Evolutionary conservation across 2,888 invertebrate genomes (phyloP).

Genomic region (Orgyia antiqua): DNA sequence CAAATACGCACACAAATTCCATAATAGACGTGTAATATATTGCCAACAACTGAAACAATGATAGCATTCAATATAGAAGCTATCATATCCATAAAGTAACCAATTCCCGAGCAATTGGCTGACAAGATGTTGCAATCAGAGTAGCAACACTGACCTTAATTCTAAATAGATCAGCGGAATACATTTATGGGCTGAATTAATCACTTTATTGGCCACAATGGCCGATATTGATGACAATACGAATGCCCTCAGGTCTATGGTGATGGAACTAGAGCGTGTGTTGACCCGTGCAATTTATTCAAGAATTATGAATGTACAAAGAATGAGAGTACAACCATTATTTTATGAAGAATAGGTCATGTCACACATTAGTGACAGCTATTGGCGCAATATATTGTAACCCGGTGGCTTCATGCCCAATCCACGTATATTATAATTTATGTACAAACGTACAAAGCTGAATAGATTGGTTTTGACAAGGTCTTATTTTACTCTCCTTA

Average conservation of each 20-base stretch:
- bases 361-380: too few species aligned
- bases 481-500: too few species aligned
- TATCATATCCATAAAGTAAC: slow-evolving; percentile 41
- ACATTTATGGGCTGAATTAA: slow-evolving; percentile 64
- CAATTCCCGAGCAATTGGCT: slow-evolving; percentile 44
- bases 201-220: slow-evolving; percentile 68
- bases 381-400: too few species aligned
- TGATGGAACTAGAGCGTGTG: slow-evolving; percentile 44
- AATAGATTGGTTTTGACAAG: too few species aligned
- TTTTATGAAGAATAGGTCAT: too few species aligned
- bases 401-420: too few species aligned
- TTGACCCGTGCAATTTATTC: slow-evolving; percentile 39
- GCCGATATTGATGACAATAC: slow-evolving; percentile 43
- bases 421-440: too few species aligned
- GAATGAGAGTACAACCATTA: too few species aligned
- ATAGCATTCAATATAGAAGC: slow-evolving; percentile 29
- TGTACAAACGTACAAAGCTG: too few species aligned
- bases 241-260: slow-evolving; percentile 10
- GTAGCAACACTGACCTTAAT: slow-evolving; percentile 57
- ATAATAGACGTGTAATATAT: too few species aligned
- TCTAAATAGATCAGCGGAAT: slow-evolving; percentile 61
- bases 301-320: slow-evolving; percentile 9
- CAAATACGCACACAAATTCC: too few species aligned
- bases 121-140: slow-evolving; percentile 40
- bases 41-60: slow-evolving; percentile 23